These are phyloP conservation scores for Pipistrellus pipistrellus DNA, from an alignment of 2,797 vertebrate species.

Conservation along the genomic window DNA sequence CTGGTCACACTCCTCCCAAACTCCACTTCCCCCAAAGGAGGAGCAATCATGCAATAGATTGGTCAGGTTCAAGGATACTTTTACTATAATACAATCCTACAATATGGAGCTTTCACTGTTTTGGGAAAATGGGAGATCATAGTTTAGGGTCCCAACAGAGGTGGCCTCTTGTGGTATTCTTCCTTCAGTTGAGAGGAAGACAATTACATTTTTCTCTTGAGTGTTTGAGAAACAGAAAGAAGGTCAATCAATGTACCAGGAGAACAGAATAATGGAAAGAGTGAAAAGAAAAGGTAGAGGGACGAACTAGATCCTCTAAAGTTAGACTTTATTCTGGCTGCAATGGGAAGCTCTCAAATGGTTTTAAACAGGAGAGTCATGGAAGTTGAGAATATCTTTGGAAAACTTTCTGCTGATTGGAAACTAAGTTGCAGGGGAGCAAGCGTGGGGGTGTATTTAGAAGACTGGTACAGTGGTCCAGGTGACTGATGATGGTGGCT, in stretches of 20 bases:
- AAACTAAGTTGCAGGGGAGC: background rate
- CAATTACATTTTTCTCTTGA: slow-evolving; percentile 1
- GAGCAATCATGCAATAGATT: background rate
- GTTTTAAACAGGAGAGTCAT: slow-evolving; percentile 4
- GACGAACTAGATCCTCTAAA: background rate
- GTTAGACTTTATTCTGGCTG: background rate
- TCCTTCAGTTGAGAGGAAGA: background rate
- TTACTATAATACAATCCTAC: background rate
- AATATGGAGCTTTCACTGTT: background rate
- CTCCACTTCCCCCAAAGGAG: background rate
- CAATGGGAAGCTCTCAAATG: background rate
- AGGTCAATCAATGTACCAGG: background rate
- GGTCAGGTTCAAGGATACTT: background rate
- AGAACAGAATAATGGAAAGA: background rate
- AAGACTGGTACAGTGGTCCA: background rate
- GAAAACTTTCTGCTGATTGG: background rate
- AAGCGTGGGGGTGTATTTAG: background rate
- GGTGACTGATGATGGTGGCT: background rate
- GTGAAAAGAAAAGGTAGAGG: background rate
- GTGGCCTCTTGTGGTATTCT: background rate
- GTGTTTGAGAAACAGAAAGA: background rate
- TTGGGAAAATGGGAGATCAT: background rate
- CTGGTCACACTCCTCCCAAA: background rate
- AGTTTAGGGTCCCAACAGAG: background rate
- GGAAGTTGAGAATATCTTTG: background rate